Base-by-base conservation (phyloP, 2,888 invertebrate genomes). In the Apamea epomidion region DNA sequence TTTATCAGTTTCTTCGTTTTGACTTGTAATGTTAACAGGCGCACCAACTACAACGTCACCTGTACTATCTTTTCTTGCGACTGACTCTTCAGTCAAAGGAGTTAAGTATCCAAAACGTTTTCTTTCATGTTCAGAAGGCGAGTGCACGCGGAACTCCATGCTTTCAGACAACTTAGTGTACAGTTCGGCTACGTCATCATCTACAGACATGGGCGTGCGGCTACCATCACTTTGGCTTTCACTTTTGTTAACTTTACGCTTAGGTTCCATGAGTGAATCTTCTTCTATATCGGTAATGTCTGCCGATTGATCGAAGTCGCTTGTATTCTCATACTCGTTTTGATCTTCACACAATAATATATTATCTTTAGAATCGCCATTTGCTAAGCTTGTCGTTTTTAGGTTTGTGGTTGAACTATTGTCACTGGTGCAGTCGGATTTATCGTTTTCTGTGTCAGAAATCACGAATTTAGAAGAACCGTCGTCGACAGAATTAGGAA, bases 61-160 rank as follows among this genome's bases (percentile, higher is more conserved):
- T n/a, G 93, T 78, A 85, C 93, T 95, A 16, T 93, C 93, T 87
- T 91, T 93, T 74, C 90, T 94, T n/a, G 87, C 81, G n/a, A 85
- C 84, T 4, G 96, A 93, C 85, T 97, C 97, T 90, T 97, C 97
- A 29, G 95, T 94, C 7, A 97, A 87, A n/a, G 97, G 95, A 10
- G 96, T 94, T 42, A 97, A 89, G 16, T 92, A 87, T 65, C 90
- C 91, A 78, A 93, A 87, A 42, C 90, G 92, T 71, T 85, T 90
- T n/a, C 89, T 87, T 0, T 91, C 91, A 18, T 90, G 86, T 10
- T 93, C 92, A 32, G 81, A 84, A 37, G 88, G 79, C 69, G 87
- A 88, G 12, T 91, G 76, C 10, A 83, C 77, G 71, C 89, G 85
- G n/a, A 92, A 74, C 29, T 94, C 92, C 21, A 93, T 89, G 79